Evolutionary conservation across 2,113 vertebrate genomes (phyloP), one percentile per base, ranked within the genome.

Genomic region (Aythya baeri): DNA sequence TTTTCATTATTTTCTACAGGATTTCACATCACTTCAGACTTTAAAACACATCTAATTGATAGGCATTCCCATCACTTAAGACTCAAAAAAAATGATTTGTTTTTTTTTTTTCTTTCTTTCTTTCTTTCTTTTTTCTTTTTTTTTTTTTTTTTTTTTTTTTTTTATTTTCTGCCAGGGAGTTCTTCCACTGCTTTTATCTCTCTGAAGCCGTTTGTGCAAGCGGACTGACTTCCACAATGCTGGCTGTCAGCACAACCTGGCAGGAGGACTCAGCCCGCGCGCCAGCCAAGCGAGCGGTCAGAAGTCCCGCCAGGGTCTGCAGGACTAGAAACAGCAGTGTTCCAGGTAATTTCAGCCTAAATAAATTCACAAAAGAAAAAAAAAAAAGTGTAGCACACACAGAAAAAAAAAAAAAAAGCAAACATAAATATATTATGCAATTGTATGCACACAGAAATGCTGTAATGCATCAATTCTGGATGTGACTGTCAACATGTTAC

Each of bases 71-170:
- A 75, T 57, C 34, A 38, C 13, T 25, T n/a, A 58, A 76, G 29
- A 55, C 26, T 54, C 66, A 0, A 7, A 59, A 75, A 65, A 70
- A n/a, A 7, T 0, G 1, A 5, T 1, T 6, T 8, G 1, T 6
- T 1, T 6, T 7, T 21, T 23, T 23, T 4, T 10, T 26, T 36
- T 36, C 7, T 36, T 36, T 8, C 15, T n/a, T 8, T 26, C 17
- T 13, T 11, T 1, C 23, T 9, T 13, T 2, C 65, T n/a, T 46
- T 0, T 1, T 6, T 1, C 4, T 34, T 34, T 34, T 7, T 34
- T 34, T 34, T 34, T n/a, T n/a, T n/a, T n/a, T 36, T 5, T 17
- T 18, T 4, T 7, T 6, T 26, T n/a, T 6, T 26, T 23, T 15
- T 13, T 2, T 4, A 2, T 52, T 76, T 83, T 36, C 18, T 5